Evolutionary conservation across 2,113 vertebrate species (phyloP), one percentile per base, ranked within the genome.

Genomic region (Sterrhoptilus dennistouni): DNA sequence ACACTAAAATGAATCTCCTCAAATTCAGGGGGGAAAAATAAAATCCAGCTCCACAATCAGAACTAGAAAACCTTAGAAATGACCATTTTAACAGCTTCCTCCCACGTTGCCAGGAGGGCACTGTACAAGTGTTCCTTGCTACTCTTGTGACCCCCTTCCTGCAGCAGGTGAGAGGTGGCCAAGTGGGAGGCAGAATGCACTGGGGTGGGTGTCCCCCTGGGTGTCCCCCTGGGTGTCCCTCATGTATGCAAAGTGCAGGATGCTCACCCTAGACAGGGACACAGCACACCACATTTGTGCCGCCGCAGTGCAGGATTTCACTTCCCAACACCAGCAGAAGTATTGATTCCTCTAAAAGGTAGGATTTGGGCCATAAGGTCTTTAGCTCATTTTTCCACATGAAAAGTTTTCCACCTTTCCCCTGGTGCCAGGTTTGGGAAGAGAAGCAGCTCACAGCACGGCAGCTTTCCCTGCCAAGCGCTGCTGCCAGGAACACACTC

Each of bases 261-360:
- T 19, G 29, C 12, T 93, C 50, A 12, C 27, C 19, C 59, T 6
- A 1, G 23, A 0, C n/a, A 53, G 75, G 29, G 12, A 36, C 60
- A 20, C 22, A 59, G 50, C 20, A 3, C 56, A 19, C 17, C 60
- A 5, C 45, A 14, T 13, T 23, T 2, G 3, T 21, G 38, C 38
- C 1, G 9, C 59, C 29, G 31, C 61, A 36, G n/a, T 0, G 0
- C 25, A 20, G 44, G 25, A 8, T 65, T 75, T 85, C 28, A 6
- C 45, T 44, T 88, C 63, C 56, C 50, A 17, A 5, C 57, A 29
- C 12, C 7, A 61, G 20, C 12, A 1, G 47, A 5, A 1, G 11
- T n/a, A 90, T 52, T 12, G 36, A 86, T 86, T 71, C 63, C 45
- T 57, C 54, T 77, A 83, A 77, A 79, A 13, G 59, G 59, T 4